Evolutionary conservation across 2,888 invertebrate species (phyloP), one percentile per base, ranked within the genome.

Genomic region (Anarsia innoxiella): DNA sequence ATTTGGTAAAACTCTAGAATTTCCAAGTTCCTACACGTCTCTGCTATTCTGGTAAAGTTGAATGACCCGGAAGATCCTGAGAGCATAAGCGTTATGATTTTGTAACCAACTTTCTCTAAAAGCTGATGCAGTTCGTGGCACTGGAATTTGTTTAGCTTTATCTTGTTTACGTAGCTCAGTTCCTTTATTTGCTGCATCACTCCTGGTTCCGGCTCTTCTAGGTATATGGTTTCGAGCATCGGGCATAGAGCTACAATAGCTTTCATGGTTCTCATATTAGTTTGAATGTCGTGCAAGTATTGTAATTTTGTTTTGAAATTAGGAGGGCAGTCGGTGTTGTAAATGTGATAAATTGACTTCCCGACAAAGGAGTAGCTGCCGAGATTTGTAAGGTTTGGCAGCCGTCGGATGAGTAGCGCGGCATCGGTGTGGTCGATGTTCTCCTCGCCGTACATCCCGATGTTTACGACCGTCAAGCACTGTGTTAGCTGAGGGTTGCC

Each of bases 351-450:
- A 12, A 91, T 61, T 1, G 90, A 82, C 54, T 86, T 87, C 0
- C 91, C 91, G 25, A 90, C 89, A 62, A 86, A 91, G 1, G 90
- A 90, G 57, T 91, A 91, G 35, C 89, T 89, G 39, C 88, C 88
- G 12, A 91, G 69, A 29, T 88, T 89, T 23, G 87, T 86, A 31
- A 91, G 77, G 61, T 89, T 90, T 16, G 89, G 89, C 54, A 91
- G 79, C 51, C 87, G 82, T 48, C 86, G 79, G 51, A 91, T 87
- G 32, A 91, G 71, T 42, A 88, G 66, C 3, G 90, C 90, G 11
- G 90, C 82, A 47, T 90, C 87, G 31, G 88, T 88, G 46, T 89
- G 88, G 53, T 90, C 90, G 36, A 91, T 86, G 50, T 89, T 88
- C 63, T 88, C 88, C 56, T 91, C 91, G 0, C 91, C 91, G 41